phyloP scores from a whole-genome alignment of 2,113 vertebrate species.

The Catagonus wagneri region DNA sequence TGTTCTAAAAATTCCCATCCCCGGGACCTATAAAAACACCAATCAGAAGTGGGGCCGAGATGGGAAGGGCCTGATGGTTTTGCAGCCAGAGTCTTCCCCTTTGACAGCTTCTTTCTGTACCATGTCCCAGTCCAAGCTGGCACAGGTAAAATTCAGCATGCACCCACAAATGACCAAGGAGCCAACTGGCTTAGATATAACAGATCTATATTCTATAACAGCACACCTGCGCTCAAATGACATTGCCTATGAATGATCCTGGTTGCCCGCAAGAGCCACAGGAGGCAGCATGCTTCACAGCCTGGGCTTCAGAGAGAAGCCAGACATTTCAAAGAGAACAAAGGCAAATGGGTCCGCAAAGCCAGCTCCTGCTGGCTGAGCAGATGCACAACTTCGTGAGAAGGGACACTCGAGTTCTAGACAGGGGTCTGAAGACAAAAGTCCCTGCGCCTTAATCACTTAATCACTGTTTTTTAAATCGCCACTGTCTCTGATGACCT shows the following conservation, averaged over 20 bases:
- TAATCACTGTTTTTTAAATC: not conserved
- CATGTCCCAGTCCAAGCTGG: constrained; percentile 1
- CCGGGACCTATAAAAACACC: constrained; percentile 66
- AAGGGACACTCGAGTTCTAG: constrained; percentile 27
- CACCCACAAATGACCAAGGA: not conserved
- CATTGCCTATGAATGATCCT: not conserved
- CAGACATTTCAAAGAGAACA: not conserved
- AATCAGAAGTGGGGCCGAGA: constrained; percentile 61
- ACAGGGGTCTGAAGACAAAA: constrained; percentile 1
- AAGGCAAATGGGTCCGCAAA: not conserved
- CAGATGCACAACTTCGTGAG: not conserved
- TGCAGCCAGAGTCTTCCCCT: constrained; percentile 26
- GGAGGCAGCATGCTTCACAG: not conserved
- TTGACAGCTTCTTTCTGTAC: constrained; percentile 44
- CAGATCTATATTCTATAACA: not conserved
- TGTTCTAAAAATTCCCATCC: constrained; percentile 76
- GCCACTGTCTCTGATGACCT: not conserved
- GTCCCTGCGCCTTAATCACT: not conserved
- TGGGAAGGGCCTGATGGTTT: constrained; percentile 53
- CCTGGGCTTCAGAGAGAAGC: not conserved
- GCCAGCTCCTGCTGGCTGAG: not conserved
- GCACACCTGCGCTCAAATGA: not conserved
- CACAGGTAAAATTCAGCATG: constrained; percentile 32
- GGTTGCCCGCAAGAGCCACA: not conserved
- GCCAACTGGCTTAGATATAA: not conserved